A percentile compares a stretch with the other conserved stretches of the same genome.
These are phyloP conservation scores for Allolobophora icterica DNA, from an alignment of 2,888 invertebrate genomes.

Conservation along the genomic window DNA sequence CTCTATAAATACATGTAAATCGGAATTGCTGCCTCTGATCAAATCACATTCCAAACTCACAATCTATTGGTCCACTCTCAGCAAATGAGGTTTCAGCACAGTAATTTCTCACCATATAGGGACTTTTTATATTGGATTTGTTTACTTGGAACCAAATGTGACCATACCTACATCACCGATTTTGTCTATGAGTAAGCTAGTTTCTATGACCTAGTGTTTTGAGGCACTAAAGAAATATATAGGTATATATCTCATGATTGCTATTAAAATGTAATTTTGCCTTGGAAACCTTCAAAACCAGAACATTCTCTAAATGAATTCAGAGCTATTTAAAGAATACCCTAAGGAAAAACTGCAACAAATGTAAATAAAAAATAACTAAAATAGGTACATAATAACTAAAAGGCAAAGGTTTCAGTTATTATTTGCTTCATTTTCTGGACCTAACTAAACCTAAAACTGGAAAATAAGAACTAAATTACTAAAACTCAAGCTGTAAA, in stretches of 20 bases:
- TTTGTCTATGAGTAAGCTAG: too few species aligned
- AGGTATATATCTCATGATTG: too few species aligned
- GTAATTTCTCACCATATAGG: not conserved
- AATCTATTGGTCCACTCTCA: not conserved
- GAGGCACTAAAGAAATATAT: too few species aligned
- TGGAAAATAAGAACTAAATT: not conserved
- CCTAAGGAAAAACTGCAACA: not conserved
- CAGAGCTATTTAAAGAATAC: not conserved
- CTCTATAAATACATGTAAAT: not conserved
- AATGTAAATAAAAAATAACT: not conserved
- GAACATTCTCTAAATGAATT: too few species aligned
- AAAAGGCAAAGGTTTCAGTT: not conserved
- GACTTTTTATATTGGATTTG: not conserved
- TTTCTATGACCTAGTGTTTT: too few species aligned
- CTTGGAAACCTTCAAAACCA: too few species aligned
- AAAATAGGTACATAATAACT: not conserved
- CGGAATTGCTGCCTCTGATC: not conserved
- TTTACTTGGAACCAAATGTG: too few species aligned
- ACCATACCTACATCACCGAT: not conserved
- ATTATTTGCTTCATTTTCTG: too few species aligned
- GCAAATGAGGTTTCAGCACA: not conserved
- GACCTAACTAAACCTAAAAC: not conserved
- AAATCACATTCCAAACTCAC: not conserved
- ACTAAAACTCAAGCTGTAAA: too few species aligned
- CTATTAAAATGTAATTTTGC: too few species aligned